Conservation (phyloP, 2,888 invertebrate species). For the Cheiracanthium punctorium region DNA sequence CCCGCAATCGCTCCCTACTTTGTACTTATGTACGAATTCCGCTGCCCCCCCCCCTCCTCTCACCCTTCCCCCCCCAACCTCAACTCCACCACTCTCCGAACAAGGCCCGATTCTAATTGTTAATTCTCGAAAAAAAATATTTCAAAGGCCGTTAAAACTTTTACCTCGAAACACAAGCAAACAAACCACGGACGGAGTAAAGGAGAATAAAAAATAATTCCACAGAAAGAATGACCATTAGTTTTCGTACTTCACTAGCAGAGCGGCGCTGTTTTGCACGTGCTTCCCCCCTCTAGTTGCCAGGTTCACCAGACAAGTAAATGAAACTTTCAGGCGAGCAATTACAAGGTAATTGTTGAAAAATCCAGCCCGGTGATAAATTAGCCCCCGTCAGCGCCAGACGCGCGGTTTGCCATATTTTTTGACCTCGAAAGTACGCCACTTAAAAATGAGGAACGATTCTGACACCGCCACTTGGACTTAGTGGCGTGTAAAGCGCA, state of each 20-base stretch:
- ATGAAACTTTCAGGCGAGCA: slow-evolving; percentile 65
- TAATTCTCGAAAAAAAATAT: slow-evolving; percentile 12
- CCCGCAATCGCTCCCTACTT: neutral
- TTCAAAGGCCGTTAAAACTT: neutral
- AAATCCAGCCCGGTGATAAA: slow-evolving; percentile 62
- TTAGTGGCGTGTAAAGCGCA: slow-evolving; percentile 64
- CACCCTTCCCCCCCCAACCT: too few relatives aligned
- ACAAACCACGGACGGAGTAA: neutral
- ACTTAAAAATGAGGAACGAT: slow-evolving; percentile 69
- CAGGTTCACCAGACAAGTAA: slow-evolving; percentile 67
- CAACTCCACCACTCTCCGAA: neutral
- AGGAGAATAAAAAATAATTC: neutral
- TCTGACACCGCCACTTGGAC: slow-evolving; percentile 64
- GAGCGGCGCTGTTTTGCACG: slow-evolving; percentile 60
- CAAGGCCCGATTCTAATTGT: neutral
- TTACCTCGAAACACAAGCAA: neutral
- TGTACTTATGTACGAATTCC: neutral
- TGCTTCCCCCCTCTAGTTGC: slow-evolving; percentile 46
- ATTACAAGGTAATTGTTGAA: slow-evolving; percentile 69
- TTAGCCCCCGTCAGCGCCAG: slow-evolving; percentile 52
- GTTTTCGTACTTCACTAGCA: slow-evolving; percentile 61
- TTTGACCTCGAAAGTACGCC: slow-evolving; percentile 67
- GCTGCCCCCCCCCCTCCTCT: too few relatives aligned
- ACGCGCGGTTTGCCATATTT: slow-evolving; percentile 67
- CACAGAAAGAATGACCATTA: slow-evolving; percentile 62